A percentile compares a stretch with the other conserved stretches of the same genome.
Conservation (phyloP, 1,140 invertebrate species). For the Dolichoris vasculosae region DNA sequence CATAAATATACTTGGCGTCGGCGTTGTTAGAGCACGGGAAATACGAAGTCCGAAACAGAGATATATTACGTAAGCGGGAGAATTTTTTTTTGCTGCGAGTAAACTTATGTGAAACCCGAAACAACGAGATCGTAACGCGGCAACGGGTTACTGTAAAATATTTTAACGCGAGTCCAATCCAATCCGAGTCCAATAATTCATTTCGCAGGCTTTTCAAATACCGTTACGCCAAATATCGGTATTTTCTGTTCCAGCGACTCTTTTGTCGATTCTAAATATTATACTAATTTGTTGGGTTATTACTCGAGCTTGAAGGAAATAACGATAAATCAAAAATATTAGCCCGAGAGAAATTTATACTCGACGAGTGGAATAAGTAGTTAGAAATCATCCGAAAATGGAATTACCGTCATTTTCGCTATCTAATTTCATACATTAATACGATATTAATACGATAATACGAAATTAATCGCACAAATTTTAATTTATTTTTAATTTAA, state of each 20-base stretch:
- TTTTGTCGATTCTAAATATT: neutral
- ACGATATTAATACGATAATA: neutral
- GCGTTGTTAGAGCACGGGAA: neutral
- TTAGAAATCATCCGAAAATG: neutral
- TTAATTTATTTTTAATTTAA: slow-evolving; percentile 4
- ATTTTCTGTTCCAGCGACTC: neutral
- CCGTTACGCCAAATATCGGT: neutral
- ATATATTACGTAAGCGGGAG: neutral
- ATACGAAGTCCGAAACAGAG: neutral
- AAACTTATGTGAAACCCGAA: slow-evolving; percentile 7
- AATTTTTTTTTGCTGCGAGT: neutral
- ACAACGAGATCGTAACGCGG: neutral
- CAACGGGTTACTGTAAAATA: neutral
- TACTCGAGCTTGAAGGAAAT: neutral
- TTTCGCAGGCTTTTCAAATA: neutral
- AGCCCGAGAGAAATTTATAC: neutral
- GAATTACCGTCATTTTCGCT: neutral
- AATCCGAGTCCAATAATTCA: slow-evolving; percentile 30
- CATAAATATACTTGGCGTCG: slow-evolving; percentile 2
- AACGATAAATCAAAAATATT: neutral
- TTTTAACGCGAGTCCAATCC: slow-evolving; percentile 10
- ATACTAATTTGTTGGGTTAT: neutral
- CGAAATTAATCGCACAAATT: neutral
- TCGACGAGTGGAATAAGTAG: neutral
- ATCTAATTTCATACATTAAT: neutral